Evolutionary conservation across 2,113 vertebrate species (phyloP).

Genomic region (Amphilophus citrinellus): DNA sequence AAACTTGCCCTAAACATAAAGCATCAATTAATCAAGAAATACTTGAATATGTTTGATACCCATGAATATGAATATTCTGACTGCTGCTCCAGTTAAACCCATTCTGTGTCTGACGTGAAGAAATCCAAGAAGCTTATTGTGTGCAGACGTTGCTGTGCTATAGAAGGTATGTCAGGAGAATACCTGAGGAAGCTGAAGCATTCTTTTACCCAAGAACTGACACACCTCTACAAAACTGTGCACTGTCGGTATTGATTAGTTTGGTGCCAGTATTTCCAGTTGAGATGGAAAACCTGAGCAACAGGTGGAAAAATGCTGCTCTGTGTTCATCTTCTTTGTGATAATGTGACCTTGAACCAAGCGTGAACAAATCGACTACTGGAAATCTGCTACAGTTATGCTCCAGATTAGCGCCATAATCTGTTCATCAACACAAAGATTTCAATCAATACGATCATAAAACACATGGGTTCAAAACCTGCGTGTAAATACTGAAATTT

Average conservation of each 20-base stretch:
- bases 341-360: not conserved
- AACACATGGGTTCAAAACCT: too few species aligned
- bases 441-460: not conserved
- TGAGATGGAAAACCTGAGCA: not conserved
- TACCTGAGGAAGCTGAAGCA: too few species aligned
- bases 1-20: not conserved
- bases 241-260: not conserved
- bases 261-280: slow-evolving; percentile 27
- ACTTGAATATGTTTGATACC: rapidly evolving
- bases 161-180: too few species aligned
- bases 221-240: not conserved
- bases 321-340: not conserved
- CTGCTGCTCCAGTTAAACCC: too few species aligned
- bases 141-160: too few species aligned
- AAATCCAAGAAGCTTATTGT: too few species aligned
- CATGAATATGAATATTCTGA: too few species aligned
- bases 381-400: not conserved
- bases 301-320: not conserved
- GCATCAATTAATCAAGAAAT: rapidly evolving
- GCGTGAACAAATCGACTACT: not conserved
- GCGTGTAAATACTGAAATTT: too few species aligned
- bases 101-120: too few species aligned
- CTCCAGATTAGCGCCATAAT: not conserved
- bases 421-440: not conserved
- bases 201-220: not conserved